phyloP scores from a whole-genome alignment of 1,140 invertebrate genomes.

The Chelonus insularis region DNA sequence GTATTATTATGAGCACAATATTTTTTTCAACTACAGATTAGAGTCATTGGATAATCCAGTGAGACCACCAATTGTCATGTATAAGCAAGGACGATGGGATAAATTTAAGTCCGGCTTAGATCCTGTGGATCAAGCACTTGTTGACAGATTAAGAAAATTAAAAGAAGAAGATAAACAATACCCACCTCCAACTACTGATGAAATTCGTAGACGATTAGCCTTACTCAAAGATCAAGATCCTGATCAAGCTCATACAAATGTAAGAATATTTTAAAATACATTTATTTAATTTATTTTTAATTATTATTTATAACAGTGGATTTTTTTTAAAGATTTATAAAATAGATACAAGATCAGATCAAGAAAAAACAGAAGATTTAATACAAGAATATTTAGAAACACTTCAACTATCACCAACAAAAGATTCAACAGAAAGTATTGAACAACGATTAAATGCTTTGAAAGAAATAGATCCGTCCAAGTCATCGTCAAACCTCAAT shows the following conservation, averaged over 20 bases:
- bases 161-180: slow-evolving; percentile 44
- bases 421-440: slow-evolving; percentile 37
- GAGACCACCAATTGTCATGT: slow-evolving; percentile 54
- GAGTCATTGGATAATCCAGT: slow-evolving; percentile 52
- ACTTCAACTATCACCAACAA: slow-evolving; percentile 37
- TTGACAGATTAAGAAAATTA: slow-evolving; percentile 51
- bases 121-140: slow-evolving; percentile 50
- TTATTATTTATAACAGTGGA: too few relatives aligned
- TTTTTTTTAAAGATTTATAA: slow-evolving; percentile 38
- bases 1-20: too few relatives aligned
- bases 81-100: slow-evolving; percentile 47
- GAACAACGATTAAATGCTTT: slow-evolving; percentile 38
- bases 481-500: slow-evolving; percentile 11
- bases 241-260: not conserved
- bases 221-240: slow-evolving; percentile 47
- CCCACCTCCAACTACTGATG: slow-evolving; percentile 45
- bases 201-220: slow-evolving; percentile 52
- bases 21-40: slow-evolving; percentile 36
- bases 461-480: slow-evolving; percentile 39
- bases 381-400: slow-evolving; percentile 47
- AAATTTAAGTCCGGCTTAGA: slow-evolving; percentile 50
- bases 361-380: slow-evolving; percentile 52
- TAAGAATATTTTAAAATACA: too few relatives aligned
- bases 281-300: too few relatives aligned
- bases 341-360: slow-evolving; percentile 47